These are phyloP conservation scores for Diphyllodes magnificus DNA, from an alignment of 2,113 vertebrate species.

Conservation along the genomic window DNA sequence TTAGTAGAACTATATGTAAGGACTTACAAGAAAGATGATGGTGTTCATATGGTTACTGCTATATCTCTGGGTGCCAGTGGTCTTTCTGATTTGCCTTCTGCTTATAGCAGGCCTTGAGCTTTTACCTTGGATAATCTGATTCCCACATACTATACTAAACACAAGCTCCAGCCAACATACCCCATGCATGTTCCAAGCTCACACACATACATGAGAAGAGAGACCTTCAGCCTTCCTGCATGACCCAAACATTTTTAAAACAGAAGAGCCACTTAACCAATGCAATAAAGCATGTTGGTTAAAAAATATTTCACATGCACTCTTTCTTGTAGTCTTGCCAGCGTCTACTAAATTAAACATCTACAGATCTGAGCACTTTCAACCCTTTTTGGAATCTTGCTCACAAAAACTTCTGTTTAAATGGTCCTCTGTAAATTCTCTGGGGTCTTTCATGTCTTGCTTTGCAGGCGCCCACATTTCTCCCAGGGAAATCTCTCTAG, in stretches of 20 bases:
- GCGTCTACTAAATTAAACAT: background rate
- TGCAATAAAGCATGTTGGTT: background rate
- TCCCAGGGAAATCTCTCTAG: background rate
- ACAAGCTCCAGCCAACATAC: background rate
- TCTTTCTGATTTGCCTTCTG: background rate
- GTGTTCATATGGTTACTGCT: constrained; percentile 8
- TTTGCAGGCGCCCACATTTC: background rate
- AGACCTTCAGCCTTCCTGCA: background rate
- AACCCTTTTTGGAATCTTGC: background rate
- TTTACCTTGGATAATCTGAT: background rate
- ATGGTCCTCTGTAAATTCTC: background rate
- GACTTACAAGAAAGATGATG: constrained; percentile 12
- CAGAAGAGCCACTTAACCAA: background rate
- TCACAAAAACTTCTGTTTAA: background rate
- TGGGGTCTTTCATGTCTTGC: background rate
- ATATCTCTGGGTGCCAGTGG: background rate
- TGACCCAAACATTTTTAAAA: background rate
- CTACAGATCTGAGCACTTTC: background rate
- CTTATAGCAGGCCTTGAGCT: background rate
- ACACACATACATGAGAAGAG: background rate
- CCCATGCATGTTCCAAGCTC: background rate
- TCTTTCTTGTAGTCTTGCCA: background rate
- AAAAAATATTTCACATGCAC: background rate
- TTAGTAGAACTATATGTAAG: constrained; percentile 14
- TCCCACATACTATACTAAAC: background rate